Base-by-base conservation (phyloP, 1,140 invertebrate genomes). In the Druon quercuslanigerum region DNA sequence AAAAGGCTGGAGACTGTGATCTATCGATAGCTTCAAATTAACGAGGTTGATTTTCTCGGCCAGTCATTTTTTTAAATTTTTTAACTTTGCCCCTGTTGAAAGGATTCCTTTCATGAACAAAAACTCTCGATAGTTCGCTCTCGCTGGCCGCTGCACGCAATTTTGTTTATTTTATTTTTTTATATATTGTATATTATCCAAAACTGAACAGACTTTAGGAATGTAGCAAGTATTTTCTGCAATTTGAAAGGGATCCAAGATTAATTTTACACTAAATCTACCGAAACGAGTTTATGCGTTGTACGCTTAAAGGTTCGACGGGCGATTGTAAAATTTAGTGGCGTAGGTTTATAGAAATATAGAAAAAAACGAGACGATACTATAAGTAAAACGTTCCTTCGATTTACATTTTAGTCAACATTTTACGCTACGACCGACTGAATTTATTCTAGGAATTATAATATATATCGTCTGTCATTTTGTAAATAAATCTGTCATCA, bases 101-200 rank as follows among this genome's bases (percentile, higher is more conserved):
- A 60, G 57, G 25, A 66, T 16, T 40, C n/a, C 25, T 66, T 66
- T 66, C 60, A 66, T 4, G 6, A 54, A 3, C 1, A 17, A 11
- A 46, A 7, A 54, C 60, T 66, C 13, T 40, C 25, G 25, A 66
- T 66, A 40, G 25, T 66, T 66, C 16, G 40, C 60, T 66, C 60
- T 40, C 25, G 40, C 60, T 66, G 33, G 13, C 60, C 60, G n/a
- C 60, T 40, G 14, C 33, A 66, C 60, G 60, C 60, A 66, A 66
- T 66, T 66, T 66, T 66, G 60, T 66, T 66, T 66, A 66, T 66
- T 66, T 66, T 66, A 66, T 66, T 66, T 66, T 66, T 66, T 40
- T 66, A 66, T 66, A 66, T 66, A 66, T 66, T 66, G 60, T 66
- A 40, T 66, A 66, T 66, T 66, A 33, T 40, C 33, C 46, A 40